Conservation (phyloP, 2,888 invertebrate species). For the Idaea aversata region DNA sequence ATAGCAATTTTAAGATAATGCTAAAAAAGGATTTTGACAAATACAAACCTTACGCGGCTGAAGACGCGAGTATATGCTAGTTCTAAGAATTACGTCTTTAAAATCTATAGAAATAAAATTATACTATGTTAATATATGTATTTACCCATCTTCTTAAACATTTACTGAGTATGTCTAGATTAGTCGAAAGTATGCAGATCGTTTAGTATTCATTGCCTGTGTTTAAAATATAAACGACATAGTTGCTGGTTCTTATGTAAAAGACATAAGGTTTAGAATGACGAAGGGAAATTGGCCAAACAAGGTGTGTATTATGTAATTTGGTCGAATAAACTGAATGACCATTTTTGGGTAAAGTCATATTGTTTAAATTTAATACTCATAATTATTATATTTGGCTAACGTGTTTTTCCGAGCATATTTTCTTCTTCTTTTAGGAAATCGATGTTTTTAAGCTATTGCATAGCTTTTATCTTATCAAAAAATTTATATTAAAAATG, state of each 20-base stretch:
- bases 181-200: not conserved
- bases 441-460: too few species aligned
- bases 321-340: not conserved
- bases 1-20: too few species aligned
- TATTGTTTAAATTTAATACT: not conserved
- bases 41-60: too few species aligned
- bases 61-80: too few species aligned
- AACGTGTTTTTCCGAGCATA: too few species aligned
- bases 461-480: too few species aligned
- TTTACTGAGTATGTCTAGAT: not conserved
- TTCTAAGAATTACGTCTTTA: too few species aligned
- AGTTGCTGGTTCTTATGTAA: not conserved
- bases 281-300: not conserved
- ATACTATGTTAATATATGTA: not conserved
- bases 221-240: not conserved
- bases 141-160: not conserved
- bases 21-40: too few species aligned
- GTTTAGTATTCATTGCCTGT: not conserved
- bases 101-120: too few species aligned
- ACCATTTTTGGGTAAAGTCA: not conserved
- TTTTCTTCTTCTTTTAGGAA: too few species aligned
- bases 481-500: too few species aligned
- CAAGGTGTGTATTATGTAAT: not conserved
- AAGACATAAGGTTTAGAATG: not conserved
- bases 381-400: too few species aligned